Percentiles rank a stretch among this genome's conserved stretches.
These are phyloP conservation scores for Camelus dromedarius DNA, from an alignment of 2,113 vertebrate species.

Conservation along the genomic window DNA sequence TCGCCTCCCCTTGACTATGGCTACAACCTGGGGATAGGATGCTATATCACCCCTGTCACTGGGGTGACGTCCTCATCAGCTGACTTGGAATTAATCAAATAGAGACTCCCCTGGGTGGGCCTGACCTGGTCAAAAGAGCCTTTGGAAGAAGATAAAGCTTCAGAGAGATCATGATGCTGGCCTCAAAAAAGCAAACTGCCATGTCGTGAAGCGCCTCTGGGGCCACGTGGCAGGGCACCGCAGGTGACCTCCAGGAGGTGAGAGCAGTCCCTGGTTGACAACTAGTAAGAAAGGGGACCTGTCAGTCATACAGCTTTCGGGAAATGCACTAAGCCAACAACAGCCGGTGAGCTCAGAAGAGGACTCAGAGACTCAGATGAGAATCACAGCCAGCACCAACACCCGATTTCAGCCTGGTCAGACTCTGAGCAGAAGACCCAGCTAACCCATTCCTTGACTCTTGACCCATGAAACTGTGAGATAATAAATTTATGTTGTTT, in stretches of 20 bases:
- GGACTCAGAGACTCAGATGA: background rate
- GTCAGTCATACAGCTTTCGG: background rate
- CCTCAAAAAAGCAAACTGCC: background rate
- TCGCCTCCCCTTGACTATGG: rapidly evolving
- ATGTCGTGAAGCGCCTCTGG: rapidly evolving
- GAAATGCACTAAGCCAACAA: background rate
- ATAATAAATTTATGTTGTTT: background rate
- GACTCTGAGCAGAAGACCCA: background rate
- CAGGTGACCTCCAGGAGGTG: background rate
- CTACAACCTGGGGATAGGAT: no score
- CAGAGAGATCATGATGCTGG: background rate
- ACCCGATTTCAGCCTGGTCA: background rate
- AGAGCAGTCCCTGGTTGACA: background rate
- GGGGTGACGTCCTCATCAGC: background rate
- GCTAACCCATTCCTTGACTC: background rate
- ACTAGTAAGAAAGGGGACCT: background rate
- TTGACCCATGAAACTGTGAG: background rate
- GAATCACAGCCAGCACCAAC: background rate
- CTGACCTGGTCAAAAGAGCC: background rate
- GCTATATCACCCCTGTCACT: background rate
- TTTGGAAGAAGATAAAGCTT: background rate
- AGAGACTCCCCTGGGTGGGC: background rate
- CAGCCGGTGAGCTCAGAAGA: background rate
- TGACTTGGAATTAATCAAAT: background rate
- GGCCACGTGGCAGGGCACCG: background rate